Conservation (phyloP, 2,113 vertebrate genomes). For the Pan paniscus region DNA sequence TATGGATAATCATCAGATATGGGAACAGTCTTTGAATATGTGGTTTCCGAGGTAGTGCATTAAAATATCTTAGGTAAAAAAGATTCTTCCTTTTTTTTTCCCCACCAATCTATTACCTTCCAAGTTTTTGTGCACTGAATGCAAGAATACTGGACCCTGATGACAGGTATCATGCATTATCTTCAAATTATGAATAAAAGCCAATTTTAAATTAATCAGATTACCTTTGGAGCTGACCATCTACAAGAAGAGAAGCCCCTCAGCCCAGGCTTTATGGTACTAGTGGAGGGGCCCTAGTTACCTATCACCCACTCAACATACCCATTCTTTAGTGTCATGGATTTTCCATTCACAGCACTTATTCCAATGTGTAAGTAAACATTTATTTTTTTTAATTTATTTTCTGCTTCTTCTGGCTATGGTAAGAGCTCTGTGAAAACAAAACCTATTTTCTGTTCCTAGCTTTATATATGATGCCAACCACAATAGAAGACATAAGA, state of each 20-base stretch:
- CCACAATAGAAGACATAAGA: neutral
- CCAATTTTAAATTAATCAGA: neutral
- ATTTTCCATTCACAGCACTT: neutral
- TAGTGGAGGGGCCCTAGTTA: neutral
- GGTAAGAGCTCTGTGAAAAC: neutral
- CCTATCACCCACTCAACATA: neutral
- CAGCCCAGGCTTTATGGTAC: no score
- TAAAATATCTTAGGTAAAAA: neutral
- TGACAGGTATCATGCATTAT: neutral
- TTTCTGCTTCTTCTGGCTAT: neutral
- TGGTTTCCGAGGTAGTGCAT: neutral
- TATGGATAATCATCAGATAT: neutral
- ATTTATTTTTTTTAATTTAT: neutral
- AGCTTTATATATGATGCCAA: neutral
- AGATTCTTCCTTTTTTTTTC: fast-evolving
- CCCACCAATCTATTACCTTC: neutral
- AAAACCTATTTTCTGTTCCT: neutral
- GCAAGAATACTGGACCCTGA: no score
- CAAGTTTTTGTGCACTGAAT: neutral
- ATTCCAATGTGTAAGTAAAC: neutral
- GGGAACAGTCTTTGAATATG: neutral
- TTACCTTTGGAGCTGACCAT: neutral
- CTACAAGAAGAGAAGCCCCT: neutral
- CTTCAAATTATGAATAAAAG: neutral
- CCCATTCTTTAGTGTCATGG: neutral